phyloP scores from a whole-genome alignment of 2,113 vertebrate genomes.

The Sturnus vulgaris region DNA sequence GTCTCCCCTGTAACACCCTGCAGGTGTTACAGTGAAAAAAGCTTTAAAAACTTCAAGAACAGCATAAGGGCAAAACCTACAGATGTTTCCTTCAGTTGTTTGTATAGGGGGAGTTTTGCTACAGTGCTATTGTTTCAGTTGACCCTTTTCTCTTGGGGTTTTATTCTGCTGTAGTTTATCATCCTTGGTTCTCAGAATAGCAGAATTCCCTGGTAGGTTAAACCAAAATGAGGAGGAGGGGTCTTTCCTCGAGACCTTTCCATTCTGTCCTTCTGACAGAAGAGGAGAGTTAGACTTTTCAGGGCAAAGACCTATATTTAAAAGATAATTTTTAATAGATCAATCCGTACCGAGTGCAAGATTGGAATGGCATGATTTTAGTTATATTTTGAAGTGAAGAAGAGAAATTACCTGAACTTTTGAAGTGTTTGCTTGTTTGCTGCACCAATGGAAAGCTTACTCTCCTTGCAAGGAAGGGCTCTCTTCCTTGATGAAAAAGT shows the following conservation, averaged over 20 bases:
- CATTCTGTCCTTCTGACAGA: background rate
- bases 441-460: constrained; percentile 47
- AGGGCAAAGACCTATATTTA: background rate
- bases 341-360: background rate
- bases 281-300: background rate
- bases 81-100: constrained; percentile 70
- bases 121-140: constrained; percentile 41
- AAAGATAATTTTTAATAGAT: background rate
- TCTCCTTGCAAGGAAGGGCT: constrained; percentile 34
- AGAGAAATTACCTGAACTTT: background rate
- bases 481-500: constrained; percentile 42
- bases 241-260: background rate
- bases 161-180: constrained; percentile 3
- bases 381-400: background rate
- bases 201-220: background rate
- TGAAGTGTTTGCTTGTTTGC: background rate
- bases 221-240: background rate
- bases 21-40: constrained; percentile 42
- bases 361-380: background rate
- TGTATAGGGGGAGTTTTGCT: background rate
- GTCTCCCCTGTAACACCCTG: background rate
- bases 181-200: constrained; percentile 28
- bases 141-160: constrained; percentile 30
- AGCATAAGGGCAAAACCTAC: constrained; percentile 44
- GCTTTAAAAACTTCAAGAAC: constrained; percentile 20